Evolutionary conservation across 2,888 invertebrate genomes (phyloP).

Genomic region (Oscheius myriophilus): DNA sequence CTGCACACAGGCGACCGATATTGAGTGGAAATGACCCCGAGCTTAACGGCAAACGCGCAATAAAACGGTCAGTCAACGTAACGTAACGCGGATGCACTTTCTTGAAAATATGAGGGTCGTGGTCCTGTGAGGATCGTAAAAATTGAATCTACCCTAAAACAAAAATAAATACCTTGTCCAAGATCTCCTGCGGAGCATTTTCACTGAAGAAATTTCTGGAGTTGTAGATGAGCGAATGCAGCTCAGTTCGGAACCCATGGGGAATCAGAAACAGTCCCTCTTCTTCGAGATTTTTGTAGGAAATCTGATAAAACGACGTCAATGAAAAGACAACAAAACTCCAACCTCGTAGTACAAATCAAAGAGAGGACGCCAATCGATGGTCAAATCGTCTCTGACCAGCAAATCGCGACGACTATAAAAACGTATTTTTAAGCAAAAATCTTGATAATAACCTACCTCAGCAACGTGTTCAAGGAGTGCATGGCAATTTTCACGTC

Average conservation of each 20-base stretch:
- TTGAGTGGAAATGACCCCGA: no score
- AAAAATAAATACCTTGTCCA: slow-evolving; percentile 80
- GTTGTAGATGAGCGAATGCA: slow-evolving; percentile 62
- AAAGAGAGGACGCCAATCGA: slow-evolving; percentile 88
- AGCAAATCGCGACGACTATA: slow-evolving; percentile 82
- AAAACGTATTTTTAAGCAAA: not conserved
- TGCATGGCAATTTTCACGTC: slow-evolving; percentile 75
- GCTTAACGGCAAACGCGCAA: no score
- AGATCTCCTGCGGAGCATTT: slow-evolving; percentile 84
- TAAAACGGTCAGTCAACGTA: no score
- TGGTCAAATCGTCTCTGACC: slow-evolving; percentile 81
- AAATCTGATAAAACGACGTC: no score
- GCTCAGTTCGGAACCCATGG: slow-evolving; percentile 70
- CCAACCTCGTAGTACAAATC: slow-evolving; percentile 74
- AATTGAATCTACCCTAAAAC: no score
- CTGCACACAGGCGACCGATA: no score
- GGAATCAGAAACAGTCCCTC: slow-evolving; percentile 69
- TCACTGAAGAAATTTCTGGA: slow-evolving; percentile 78
- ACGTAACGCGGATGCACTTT: no score
- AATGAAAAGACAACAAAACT: no score
- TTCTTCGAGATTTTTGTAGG: slow-evolving; percentile 42
- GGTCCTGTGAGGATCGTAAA: no score
- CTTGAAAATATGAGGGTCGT: no score
- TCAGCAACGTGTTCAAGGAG: slow-evolving; percentile 75
- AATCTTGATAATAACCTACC: slow-evolving; percentile 7